Evolutionary conservation across 2,797 vertebrate species (phyloP).

Genomic region (Peromyscus melanophrys): DNA sequence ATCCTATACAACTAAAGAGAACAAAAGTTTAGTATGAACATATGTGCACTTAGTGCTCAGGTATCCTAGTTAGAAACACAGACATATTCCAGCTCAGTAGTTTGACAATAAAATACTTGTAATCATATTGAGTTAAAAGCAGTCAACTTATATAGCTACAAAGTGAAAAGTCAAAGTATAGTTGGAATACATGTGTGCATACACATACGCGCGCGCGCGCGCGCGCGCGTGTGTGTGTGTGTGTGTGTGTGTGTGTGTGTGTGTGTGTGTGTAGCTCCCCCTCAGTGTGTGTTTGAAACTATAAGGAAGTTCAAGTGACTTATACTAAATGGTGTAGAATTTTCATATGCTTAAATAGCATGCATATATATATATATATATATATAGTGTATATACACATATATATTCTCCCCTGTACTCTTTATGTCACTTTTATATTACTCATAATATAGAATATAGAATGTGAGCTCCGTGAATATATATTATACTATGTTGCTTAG

Average conservation of each 20-base stretch:
- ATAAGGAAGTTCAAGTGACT: background rate
- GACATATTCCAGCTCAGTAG: background rate
- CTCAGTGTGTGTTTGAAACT: background rate
- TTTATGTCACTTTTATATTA: background rate
- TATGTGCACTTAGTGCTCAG: background rate
- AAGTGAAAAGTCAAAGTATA: background rate
- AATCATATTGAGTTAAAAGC: background rate
- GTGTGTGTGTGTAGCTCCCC: background rate
- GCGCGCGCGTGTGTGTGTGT: too few relatives aligned
- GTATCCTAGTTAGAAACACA: constrained; percentile 2
- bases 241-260: background rate
- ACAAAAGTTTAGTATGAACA: background rate
- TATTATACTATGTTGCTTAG: background rate
- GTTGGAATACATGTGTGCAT: background rate
- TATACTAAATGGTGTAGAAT: background rate
- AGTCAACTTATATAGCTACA: background rate
- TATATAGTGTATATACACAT: background rate
- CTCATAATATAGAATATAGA: background rate
- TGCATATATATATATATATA: background rate
- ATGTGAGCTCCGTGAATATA: background rate
- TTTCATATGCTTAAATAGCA: background rate
- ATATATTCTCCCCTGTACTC: background rate
- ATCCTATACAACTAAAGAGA: background rate
- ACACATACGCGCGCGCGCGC: too few relatives aligned
- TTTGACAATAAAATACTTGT: background rate